Percentiles rank a stretch among this genome's conserved stretches.
Evolutionary conservation across 2,888 invertebrate genomes (phyloP).

Genomic region (Nezara viridula): DNA sequence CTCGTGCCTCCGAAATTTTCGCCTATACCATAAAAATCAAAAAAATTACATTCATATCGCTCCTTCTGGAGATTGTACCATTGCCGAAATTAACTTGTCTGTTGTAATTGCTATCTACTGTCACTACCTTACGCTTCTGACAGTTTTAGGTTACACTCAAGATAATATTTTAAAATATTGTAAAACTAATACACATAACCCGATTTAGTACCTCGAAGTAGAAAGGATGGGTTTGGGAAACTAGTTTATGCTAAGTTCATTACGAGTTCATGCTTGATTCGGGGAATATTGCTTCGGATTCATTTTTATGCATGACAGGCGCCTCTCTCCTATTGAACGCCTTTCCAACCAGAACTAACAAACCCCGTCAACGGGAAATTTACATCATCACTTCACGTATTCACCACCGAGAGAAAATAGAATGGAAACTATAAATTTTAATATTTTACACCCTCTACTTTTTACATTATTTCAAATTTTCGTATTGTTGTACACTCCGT

Average conservation of each 20-base stretch:
- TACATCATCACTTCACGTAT: slow-evolving; percentile 1
- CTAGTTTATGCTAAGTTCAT: slow-evolving; percentile 27
- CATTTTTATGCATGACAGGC: slow-evolving; percentile 45
- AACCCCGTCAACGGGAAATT: slow-evolving; percentile 30
- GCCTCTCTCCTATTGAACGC: not conserved
- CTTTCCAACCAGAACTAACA: slow-evolving; percentile 12
- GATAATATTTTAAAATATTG: no score
- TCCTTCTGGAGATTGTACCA: no score
- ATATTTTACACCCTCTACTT: not conserved
- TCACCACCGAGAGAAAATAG: not conserved
- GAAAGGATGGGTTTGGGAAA: not conserved
- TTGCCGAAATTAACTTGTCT: no score
- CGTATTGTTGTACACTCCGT: not conserved
- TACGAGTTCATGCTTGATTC: slow-evolving; percentile 18
- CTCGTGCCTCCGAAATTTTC: no score
- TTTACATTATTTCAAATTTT: not conserved
- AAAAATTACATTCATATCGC: no score
- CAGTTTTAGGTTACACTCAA: no score
- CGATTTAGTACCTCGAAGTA: not conserved
- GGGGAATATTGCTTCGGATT: not conserved
- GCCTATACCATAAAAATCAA: no score
- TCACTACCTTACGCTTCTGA: no score
- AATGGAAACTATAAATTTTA: slow-evolving; percentile 17
- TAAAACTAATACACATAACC: not conserved
- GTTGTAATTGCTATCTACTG: no score